phyloP scores from a whole-genome alignment of 2,797 vertebrate genomes.

The Typhlichthys eigenmanni region DNA sequence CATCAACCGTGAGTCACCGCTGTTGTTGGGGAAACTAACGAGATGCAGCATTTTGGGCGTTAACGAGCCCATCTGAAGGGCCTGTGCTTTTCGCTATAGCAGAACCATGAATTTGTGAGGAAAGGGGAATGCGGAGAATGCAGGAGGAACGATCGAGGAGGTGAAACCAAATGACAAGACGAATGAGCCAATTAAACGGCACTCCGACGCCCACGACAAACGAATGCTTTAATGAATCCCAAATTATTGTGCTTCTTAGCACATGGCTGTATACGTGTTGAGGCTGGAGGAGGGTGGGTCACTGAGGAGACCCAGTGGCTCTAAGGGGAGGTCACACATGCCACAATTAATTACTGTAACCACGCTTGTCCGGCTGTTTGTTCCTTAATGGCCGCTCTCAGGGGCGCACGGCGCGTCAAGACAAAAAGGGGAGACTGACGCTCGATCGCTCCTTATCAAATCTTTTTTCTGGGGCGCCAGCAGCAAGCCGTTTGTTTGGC shows the following conservation, averaged over 20 bases:
- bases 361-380: constrained; percentile 45
- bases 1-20: constrained; percentile 14
- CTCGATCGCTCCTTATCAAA: constrained; percentile 37
- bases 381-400: constrained; percentile 64
- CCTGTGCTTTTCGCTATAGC: background rate
- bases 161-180: background rate
- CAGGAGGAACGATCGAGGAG: background rate
- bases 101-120: background rate
- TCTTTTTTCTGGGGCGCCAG: constrained; percentile 14
- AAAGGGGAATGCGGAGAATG: background rate
- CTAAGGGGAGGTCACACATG: constrained; percentile 62
- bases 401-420: constrained; percentile 37
- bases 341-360: constrained; percentile 65
- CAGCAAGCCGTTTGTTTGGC: constrained; percentile 8
- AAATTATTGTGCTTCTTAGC: constrained; percentile 1
- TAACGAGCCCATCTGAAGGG: background rate
- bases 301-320: constrained; percentile 45
- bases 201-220: background rate
- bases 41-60: background rate
- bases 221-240: background rate
- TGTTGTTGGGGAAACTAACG: constrained; percentile 3
- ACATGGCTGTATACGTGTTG: too few species aligned
- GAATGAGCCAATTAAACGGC: too few species aligned
- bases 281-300: too few species aligned
- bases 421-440: constrained; percentile 49